Conservation (phyloP, 2,797 vertebrate species). For the Sparus aurata region DNA sequence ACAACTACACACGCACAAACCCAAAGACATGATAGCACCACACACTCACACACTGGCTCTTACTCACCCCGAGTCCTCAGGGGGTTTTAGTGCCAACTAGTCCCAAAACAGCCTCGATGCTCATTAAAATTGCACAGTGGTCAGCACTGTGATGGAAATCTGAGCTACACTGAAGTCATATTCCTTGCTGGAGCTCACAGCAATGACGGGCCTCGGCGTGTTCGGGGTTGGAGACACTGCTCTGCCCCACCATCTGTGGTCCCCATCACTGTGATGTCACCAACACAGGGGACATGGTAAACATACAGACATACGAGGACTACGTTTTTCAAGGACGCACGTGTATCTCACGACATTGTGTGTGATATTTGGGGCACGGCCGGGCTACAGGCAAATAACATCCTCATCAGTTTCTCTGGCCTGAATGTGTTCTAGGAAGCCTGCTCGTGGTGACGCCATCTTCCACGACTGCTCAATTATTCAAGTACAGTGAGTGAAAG, state of each 20-base stretch:
- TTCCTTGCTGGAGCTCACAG: conserved; percentile 29
- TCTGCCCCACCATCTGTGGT: conserved; percentile 54
- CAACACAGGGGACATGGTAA: conserved; percentile 51
- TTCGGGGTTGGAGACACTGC: conserved; percentile 22
- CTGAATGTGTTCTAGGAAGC: conserved; percentile 70
- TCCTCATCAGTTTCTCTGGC: conserved; percentile 76
- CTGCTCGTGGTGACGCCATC: conserved; percentile 52
- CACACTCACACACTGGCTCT: conserved; percentile 37
- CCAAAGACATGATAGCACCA: conserved; percentile 8
- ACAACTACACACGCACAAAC: conserved; percentile 31
- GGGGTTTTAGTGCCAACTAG: conserved; percentile 53
- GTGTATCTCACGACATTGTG: conserved; percentile 75
- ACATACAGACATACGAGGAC: conserved; percentile 52
- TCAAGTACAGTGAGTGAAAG: conserved; percentile 49
- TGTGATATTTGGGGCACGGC: conserved; percentile 75
- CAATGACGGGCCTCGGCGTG: conserved; percentile 34
- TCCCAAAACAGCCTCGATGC: conserved; percentile 65
- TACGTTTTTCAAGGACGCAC: conserved; percentile 78
- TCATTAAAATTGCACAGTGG: conserved; percentile 70
- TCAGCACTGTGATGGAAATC: conserved; percentile 56
- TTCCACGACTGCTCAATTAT: conserved; percentile 63
- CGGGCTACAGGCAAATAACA: conserved; percentile 71
- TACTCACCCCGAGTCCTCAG: conserved; percentile 64
- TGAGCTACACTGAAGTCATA: conserved; percentile 43
- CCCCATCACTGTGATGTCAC: conserved; percentile 54